Conservation (phyloP, 2,113 vertebrate species). For the Salminus brasiliensis region DNA sequence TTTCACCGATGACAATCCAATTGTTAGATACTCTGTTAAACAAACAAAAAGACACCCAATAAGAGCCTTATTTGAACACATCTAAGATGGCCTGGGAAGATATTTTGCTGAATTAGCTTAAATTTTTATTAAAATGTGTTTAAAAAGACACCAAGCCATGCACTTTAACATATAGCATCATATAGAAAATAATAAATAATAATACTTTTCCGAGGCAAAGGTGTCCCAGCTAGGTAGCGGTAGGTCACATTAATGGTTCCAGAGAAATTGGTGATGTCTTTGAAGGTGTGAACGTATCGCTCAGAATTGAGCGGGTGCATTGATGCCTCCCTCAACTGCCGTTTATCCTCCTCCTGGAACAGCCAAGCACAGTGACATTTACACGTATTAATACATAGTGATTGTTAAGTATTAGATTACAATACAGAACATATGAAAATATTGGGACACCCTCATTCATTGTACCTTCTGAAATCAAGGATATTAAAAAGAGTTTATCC, state of each 20-base stretch:
- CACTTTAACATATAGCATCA: too few species aligned
- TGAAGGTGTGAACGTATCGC: conserved; percentile 86
- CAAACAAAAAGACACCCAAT: background rate
- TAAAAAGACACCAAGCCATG: too few species aligned
- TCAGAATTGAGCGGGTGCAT: conserved; percentile 87
- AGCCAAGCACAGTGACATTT: conserved; percentile 48
- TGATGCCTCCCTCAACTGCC: conserved; percentile 85
- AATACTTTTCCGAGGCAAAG: conserved; percentile 89
- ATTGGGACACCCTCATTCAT: too few species aligned
- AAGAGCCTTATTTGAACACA: background rate
- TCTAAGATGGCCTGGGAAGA: background rate
- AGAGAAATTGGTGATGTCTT: conserved; percentile 93
- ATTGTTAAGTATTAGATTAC: background rate
- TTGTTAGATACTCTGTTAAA: conserved; percentile 90
- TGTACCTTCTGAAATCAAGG: too few species aligned
- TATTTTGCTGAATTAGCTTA: background rate
- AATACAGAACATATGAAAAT: conserved; percentile 4
- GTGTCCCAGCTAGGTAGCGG: conserved; percentile 90
- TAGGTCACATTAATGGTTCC: conserved; percentile 95
- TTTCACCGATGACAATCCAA: conserved; percentile 94
- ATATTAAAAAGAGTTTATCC: background rate
- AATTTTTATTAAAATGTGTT: too few species aligned
- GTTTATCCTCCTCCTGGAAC: conserved; percentile 90
- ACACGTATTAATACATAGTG: background rate
- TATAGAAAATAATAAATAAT: conserved; percentile 35